Base-by-base conservation (phyloP, 2,797 vertebrate genomes). In the Anisognathus igniventris region DNA sequence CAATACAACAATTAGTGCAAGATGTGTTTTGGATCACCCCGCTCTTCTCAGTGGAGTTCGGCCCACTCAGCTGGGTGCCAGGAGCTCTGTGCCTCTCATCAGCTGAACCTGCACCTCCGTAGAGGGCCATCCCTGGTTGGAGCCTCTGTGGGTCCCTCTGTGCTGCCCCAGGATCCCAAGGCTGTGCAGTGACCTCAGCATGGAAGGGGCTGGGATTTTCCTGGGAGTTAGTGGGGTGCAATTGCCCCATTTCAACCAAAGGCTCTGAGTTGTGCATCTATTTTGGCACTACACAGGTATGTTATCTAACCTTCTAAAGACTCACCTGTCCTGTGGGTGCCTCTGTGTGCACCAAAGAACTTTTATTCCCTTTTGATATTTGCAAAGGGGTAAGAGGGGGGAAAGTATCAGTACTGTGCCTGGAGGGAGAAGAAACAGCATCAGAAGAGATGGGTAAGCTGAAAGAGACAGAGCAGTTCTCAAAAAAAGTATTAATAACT, bases 401-500 rank as follows among this genome's bases (percentile, higher is more conserved):
- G 27, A 30, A 93, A 62, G 37, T 37, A 75, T 47, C 24, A 9
- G 12, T 1, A 1, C 64, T 68, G 51, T 35, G 44, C 70, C 51
- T n/a, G 14, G 48, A 88, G 51, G 33, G 54, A 92, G 76, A 76
- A 68, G 62, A 72, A 75, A 53, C 37, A 67, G 30, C 7, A 14
- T 67, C 73, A 86, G 64, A 85, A 70, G 2, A 2, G 45, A 78
- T 37, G 21, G 50, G 4, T 39, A 78, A 78, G 44, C 62, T 88
- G 70, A 94, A 92, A 96, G 42, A 53, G 66, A 75, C 4, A 4
- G 76, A 90, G 28, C 33, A 86, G 51, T 85, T 87, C 78, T 92
- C 45, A 50, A 71, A 95, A 82, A 83, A 92, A 40, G 28, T 62
- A 91, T 92, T 89, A 96, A 88, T 92, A 93, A 81, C 90, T 88